A percentile compares a stretch with the other conserved stretches of the same genome.
Evolutionary conservation across 2,113 vertebrate species (phyloP).

Genomic region (Alligator sinensis): DNA sequence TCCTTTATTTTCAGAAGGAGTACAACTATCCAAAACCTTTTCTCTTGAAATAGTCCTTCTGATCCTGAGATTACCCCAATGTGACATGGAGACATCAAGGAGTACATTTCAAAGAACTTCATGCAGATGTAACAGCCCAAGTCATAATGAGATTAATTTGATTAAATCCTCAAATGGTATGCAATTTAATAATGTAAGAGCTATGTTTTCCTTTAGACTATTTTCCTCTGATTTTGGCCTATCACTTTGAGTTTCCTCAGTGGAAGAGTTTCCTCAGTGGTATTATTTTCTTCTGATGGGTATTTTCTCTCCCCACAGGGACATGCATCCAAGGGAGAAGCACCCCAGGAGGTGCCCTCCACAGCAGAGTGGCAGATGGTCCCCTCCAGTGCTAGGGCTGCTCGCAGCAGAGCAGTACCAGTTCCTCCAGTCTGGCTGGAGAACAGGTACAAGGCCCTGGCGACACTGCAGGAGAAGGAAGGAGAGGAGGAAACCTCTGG

Average conservation of each 20-base stretch:
- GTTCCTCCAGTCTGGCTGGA: too few species aligned
- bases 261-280: background rate
- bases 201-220: background rate
- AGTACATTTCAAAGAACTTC: background rate
- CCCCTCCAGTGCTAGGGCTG: too few species aligned
- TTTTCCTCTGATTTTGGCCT: constrained; percentile 11
- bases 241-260: background rate
- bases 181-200: background rate
- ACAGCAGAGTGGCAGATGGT: too few species aligned
- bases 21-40: background rate
- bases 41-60: background rate
- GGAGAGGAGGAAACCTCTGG: too few species aligned
- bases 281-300: too few species aligned
- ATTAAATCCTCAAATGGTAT: background rate
- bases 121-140: background rate
- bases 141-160: background rate
- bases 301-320: too few species aligned
- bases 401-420: too few species aligned
- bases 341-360: too few species aligned
- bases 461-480: too few species aligned
- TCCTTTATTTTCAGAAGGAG: background rate
- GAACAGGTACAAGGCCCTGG: too few species aligned
- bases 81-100: background rate
- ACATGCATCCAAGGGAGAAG: too few species aligned
- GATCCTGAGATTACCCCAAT: background rate